These are phyloP conservation scores for Notiomystis cincta DNA, from an alignment of 2,113 vertebrate species.

Conservation along the genomic window DNA sequence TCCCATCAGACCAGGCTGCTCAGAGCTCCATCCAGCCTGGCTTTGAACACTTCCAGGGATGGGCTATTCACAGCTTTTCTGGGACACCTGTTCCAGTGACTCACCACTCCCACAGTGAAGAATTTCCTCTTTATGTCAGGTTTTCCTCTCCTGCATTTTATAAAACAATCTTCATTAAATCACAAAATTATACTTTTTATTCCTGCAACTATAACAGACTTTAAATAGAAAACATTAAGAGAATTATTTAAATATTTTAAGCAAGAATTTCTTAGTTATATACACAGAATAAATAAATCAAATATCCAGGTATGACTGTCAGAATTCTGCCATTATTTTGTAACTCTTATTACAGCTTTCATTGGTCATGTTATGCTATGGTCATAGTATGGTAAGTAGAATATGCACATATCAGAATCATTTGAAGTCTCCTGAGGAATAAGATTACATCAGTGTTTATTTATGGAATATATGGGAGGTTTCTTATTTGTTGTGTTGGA, in stretches of 20 bases:
- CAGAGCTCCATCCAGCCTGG: background rate
- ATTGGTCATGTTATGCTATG: background rate
- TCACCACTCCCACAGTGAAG: background rate
- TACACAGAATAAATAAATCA: background rate
- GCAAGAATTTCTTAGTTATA: background rate
- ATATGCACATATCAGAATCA: background rate
- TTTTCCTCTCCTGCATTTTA: background rate
- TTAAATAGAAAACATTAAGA: background rate
- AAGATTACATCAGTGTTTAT: background rate
- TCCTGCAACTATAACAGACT: background rate
- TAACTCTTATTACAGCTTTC: background rate
- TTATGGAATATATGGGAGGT: background rate
- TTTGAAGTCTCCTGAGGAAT: background rate
- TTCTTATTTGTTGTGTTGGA: background rate
- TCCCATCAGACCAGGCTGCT: no score
- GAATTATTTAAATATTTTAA: background rate
- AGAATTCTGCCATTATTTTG: background rate
- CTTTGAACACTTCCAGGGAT: background rate
- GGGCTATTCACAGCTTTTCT: background rate
- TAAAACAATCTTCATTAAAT: background rate
- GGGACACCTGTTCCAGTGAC: background rate
- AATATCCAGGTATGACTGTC: background rate
- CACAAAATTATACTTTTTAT: background rate
- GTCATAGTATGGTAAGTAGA: background rate
- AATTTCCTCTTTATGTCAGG: background rate